Evolutionary conservation across 2,888 invertebrate species (phyloP).

Genomic region (Actias luna): DNA sequence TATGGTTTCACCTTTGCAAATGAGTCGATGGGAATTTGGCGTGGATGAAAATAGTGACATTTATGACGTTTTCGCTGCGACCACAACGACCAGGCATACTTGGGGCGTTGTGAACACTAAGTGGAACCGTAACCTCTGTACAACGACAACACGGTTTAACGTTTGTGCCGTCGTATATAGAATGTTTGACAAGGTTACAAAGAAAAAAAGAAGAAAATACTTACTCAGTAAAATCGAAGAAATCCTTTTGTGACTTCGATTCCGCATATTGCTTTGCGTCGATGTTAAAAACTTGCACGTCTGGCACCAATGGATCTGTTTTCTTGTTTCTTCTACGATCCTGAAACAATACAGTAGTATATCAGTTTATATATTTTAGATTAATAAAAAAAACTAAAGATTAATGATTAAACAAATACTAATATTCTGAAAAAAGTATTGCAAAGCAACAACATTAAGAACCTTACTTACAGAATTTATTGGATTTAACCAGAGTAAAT

Average conservation of each 20-base stretch:
- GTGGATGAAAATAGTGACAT: too few relatives aligned
- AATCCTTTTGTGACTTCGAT: slow-evolving; percentile 50
- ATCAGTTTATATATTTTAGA: neutral
- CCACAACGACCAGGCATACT: too few relatives aligned
- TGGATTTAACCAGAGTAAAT: slow-evolving; percentile 61
- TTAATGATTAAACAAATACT: slow-evolving; percentile 1
- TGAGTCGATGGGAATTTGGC: too few relatives aligned
- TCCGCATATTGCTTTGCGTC: slow-evolving; percentile 56
- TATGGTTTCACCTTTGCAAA: too few relatives aligned
- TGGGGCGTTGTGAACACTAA: too few relatives aligned
- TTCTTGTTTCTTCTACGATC: slow-evolving; percentile 54
- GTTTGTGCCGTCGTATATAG: too few relatives aligned
- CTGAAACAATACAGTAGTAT: slow-evolving; percentile 35
- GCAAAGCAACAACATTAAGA: neutral
- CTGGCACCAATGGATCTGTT: slow-evolving; percentile 62
- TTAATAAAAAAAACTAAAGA: slow-evolving; percentile 15
- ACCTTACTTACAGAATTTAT: slow-evolving; percentile 56
- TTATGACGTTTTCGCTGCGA: too few relatives aligned
- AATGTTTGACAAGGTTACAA: too few relatives aligned
- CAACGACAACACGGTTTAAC: too few relatives aligned
- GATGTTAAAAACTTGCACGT: slow-evolving; percentile 59
- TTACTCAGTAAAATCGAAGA: slow-evolving; percentile 72
- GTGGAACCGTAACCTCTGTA: too few relatives aligned
- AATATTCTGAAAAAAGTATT: neutral
- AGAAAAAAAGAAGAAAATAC: slow-evolving; percentile 28